phyloP scores from a whole-genome alignment of 2,797 vertebrate species.

The Borostomias antarcticus region DNA sequence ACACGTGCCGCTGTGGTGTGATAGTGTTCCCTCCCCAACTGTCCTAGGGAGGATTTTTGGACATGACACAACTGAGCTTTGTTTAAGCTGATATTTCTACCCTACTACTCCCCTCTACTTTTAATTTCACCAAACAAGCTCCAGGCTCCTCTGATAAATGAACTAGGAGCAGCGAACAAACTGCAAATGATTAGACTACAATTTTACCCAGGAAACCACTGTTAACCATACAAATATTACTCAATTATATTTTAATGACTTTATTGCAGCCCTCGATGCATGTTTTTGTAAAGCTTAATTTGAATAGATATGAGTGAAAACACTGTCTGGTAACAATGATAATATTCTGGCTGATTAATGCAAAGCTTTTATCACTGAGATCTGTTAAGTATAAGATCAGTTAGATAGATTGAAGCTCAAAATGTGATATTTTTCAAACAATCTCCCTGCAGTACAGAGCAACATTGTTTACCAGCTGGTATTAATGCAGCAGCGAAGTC shows the following conservation, averaged over 20 bases:
- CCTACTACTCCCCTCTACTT: slow-evolving; percentile 17
- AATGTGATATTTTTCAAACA: neutral
- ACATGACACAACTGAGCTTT: slow-evolving; percentile 62
- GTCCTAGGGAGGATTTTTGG: slow-evolving; percentile 59
- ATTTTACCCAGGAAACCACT: neutral
- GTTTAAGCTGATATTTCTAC: slow-evolving; percentile 44
- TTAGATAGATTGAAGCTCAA: neutral
- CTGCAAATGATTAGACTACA: slow-evolving; percentile 1
- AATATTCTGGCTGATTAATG: neutral
- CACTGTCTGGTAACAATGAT: neutral
- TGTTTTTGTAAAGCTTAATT: neutral
- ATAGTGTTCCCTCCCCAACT: slow-evolving; percentile 67
- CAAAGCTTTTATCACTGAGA: neutral
- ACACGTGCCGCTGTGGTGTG: slow-evolving; percentile 65
- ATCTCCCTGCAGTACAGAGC: neutral
- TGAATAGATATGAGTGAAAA: neutral
- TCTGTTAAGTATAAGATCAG: neutral
- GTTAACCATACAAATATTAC: neutral
- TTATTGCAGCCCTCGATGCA: neutral
- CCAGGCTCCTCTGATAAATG: neutral
- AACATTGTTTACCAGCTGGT: neutral
- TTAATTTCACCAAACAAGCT: neutral
- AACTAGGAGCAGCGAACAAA: neutral
- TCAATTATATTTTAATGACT: neutral
- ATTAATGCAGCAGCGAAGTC: neutral